Percentiles rank a stretch among this genome's conserved stretches.
Evolutionary conservation across 2,888 invertebrate genomes (phyloP).

Genomic region (Idaea dimidiata): DNA sequence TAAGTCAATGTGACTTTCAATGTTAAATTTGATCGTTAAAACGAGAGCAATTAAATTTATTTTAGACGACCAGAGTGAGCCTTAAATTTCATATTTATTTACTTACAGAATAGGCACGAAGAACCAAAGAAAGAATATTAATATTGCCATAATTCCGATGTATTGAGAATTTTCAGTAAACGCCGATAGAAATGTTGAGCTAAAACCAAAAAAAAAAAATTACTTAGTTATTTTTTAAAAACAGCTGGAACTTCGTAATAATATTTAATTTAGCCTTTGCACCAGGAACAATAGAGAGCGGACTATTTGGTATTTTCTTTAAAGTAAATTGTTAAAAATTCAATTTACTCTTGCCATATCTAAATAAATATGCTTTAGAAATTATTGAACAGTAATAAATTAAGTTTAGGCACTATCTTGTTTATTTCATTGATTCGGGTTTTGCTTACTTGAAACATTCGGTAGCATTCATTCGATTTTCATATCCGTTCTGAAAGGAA

Average conservation of each 20-base stretch:
- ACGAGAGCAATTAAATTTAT: slow-evolving; percentile 11
- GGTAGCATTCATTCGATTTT: slow-evolving; percentile 74
- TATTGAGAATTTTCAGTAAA: slow-evolving; percentile 82
- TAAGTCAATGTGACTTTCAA: not conserved
- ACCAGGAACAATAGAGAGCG: no score
- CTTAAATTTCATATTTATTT: slow-evolving; percentile 30
- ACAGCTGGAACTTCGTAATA: no score
- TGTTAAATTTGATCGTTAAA: not conserved
- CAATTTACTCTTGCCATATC: no score
- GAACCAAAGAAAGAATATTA: slow-evolving; percentile 84
- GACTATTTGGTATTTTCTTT: no score
- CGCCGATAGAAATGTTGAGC: slow-evolving; percentile 80
- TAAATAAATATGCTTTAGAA: no score
- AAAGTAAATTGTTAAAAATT: no score
- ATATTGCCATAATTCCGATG: slow-evolving; percentile 82
- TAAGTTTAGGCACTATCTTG: no score
- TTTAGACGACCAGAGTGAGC: no score
- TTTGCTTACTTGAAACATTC: slow-evolving; percentile 72
- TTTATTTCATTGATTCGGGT: not conserved
- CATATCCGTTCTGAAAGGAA: slow-evolving; percentile 72
- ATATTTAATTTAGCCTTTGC: no score
- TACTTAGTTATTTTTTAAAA: no score
- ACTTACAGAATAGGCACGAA: slow-evolving; percentile 83
- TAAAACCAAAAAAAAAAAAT: slow-evolving; percentile 46
- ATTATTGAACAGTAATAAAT: no score